These are phyloP conservation scores for Caenorhabditis panamensis DNA, from an alignment of 2,888 invertebrate genomes.

Conservation along the genomic window DNA sequence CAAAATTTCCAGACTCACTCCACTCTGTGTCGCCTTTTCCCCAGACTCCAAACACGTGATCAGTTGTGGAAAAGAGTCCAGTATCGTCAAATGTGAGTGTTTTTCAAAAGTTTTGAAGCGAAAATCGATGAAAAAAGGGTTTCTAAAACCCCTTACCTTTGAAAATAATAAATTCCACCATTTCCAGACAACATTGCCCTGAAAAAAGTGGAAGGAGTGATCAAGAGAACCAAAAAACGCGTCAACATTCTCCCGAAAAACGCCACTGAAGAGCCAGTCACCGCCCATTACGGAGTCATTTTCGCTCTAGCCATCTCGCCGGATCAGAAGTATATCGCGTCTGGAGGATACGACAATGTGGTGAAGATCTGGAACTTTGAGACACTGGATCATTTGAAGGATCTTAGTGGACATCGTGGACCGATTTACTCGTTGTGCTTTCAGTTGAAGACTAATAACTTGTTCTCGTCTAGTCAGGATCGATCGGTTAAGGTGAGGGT, in stretches of 20 bases:
- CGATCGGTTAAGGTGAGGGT: conserved; percentile 71
- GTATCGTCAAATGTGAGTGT: conserved; percentile 76
- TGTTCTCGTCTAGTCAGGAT: conserved; percentile 78
- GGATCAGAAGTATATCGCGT: conserved; percentile 75
- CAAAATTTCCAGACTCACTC: conserved; percentile 60
- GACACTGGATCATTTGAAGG: conserved; percentile 70
- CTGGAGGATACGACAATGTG: conserved; percentile 76
- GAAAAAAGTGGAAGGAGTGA: conserved; percentile 71
- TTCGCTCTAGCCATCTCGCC: conserved; percentile 75
- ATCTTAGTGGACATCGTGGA: conserved; percentile 75
- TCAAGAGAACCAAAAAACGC: conserved; percentile 69
- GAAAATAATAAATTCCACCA: neutral
- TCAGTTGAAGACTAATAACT: conserved; percentile 69
- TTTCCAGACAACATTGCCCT: conserved; percentile 71
- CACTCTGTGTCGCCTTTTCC: conserved; percentile 73
- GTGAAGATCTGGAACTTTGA: conserved; percentile 77
- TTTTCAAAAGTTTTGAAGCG: too few relatives aligned
- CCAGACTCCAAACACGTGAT: conserved; percentile 71
- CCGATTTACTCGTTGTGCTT: conserved; percentile 75
- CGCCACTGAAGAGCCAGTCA: conserved; percentile 35
- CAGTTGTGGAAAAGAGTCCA: conserved; percentile 78
- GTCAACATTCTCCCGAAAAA: neutral
- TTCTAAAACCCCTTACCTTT: too few relatives aligned
- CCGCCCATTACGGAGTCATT: conserved; percentile 74
- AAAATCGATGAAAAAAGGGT: too few relatives aligned